phyloP scores from a whole-genome alignment of 2,113 vertebrate genomes.

The Echinops telfairi region DNA sequence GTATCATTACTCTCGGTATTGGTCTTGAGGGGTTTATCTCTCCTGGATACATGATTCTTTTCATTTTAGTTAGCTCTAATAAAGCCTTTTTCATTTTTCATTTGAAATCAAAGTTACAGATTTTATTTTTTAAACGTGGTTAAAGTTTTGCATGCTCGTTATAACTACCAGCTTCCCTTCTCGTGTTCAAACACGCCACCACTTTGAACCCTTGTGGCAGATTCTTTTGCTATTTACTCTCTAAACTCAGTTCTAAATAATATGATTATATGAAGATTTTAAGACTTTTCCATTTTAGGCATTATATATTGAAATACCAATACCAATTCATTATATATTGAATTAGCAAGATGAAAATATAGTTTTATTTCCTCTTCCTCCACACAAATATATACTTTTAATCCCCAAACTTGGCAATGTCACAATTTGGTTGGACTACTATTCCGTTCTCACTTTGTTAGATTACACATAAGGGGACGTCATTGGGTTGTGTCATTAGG shows the following conservation, averaged over 20 bases:
- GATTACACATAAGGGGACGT: no score
- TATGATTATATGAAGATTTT: not conserved
- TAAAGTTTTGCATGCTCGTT: not conserved
- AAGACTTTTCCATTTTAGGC: slow-evolving; percentile 21
- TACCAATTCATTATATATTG: not conserved
- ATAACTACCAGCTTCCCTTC: not conserved
- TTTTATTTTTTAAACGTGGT: not conserved
- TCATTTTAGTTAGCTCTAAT: slow-evolving; percentile 31
- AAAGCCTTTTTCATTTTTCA: not conserved
- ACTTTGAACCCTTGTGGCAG: slow-evolving; percentile 18
- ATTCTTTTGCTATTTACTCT: not conserved
- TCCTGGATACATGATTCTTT: no score
- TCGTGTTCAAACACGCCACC: not conserved
- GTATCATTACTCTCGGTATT: no score
- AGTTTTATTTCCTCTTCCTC: slow-evolving; percentile 25
- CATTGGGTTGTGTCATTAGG: no score
- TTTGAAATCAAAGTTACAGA: not conserved
- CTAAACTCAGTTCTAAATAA: slow-evolving; percentile 11
- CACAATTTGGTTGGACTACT: not conserved
- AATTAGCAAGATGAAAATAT: not conserved
- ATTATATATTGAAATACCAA: slow-evolving; percentile 33
- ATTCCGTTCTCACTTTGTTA: not conserved
- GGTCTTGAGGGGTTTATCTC: no score
- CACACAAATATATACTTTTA: not conserved
- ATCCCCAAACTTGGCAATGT: not conserved